Conservation (phyloP, 2,888 invertebrate species). For the Zelleria hepariella region DNA sequence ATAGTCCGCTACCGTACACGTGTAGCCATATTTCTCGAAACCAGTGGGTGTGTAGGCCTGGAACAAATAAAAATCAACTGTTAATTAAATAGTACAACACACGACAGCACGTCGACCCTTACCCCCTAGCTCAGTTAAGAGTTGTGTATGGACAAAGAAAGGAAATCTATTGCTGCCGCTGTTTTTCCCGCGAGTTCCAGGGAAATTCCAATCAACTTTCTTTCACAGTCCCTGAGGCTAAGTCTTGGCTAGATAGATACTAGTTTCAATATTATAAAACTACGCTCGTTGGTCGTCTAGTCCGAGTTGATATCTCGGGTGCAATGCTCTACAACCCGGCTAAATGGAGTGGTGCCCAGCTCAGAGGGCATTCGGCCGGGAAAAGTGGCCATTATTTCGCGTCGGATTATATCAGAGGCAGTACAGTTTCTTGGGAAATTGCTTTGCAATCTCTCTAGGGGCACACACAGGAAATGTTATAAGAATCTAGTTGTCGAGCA, state of each 20-base stretch:
- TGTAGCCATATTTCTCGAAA: constrained; percentile 75
- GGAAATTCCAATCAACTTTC: neutral
- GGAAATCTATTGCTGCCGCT: too few species aligned
- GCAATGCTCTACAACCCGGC: constrained; percentile 4
- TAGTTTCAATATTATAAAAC: neutral
- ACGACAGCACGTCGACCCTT: too few species aligned
- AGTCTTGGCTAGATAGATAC: neutral
- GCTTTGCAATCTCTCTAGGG: neutral
- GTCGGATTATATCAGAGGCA: neutral
- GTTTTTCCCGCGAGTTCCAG: too few species aligned
- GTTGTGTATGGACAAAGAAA: neutral
- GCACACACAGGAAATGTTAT: neutral
- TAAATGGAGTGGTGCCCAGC: neutral
- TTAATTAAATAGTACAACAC: neutral
- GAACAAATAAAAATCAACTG: constrained; percentile 29
- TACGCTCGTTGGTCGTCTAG: neutral
- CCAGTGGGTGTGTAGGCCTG: constrained; percentile 76
- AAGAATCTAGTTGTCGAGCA: neutral
- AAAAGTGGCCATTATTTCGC: neutral
- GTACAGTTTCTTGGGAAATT: constrained; percentile 7
- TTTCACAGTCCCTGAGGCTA: neutral
- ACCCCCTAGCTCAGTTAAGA: too few species aligned
- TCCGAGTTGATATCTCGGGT: constrained; percentile 1
- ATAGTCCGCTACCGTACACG: constrained; percentile 70
- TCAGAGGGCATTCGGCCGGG: neutral